Evolutionary conservation across 23 tunicate species (phyloP), one percentile per base, ranked within the genome.

Genomic region (Ciona savignyi): DNA sequence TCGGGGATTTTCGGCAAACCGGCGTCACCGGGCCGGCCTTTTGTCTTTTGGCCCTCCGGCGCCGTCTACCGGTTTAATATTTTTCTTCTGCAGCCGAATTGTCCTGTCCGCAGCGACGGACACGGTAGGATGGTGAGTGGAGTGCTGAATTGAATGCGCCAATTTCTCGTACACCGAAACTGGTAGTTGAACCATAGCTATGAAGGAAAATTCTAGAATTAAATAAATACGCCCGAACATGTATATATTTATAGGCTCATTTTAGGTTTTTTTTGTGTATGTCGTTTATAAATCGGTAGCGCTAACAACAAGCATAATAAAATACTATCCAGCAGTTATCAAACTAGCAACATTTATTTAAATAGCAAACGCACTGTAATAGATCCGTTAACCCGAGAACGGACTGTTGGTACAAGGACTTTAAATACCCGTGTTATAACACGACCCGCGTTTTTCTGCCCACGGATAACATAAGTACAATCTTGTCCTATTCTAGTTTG

Each of bases 101-200:
- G 79, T 51, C 1, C 87, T 80, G 62, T 75, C 80, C 0, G 80
- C 70, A 27, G 80, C 60, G 29, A 82, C 60, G 33, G 87, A 74
- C 0, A 82, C 75, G 34, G 80, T 68, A 21, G 80, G 48, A 28
- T 29, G 34, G 23, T 31, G 34, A 28, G 70, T 67, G 23, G 80
- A 31, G 26, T 56, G 73, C 22, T 82, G 82, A 15, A 88, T 82
- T 3, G 88, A 35, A 63, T 61, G 71, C 1, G 96, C 96, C 22
- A 88, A 67, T 32, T 82, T 82, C 76, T 88, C 96, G 67, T 88
- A 88, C 26, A 88, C 96, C 2, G 87, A 77, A 28, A 81, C 80
- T 20, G 96, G 96, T 23, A 88, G 81, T 0, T 88, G 87, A 23
- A 88, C 87, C 96, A 88, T 81, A 4, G 87, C 96, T 88, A 74